Evolutionary conservation across 2,797 vertebrate genomes (phyloP), one percentile per base, ranked within the genome.

Genomic region (Phyllotis vaccarum): DNA sequence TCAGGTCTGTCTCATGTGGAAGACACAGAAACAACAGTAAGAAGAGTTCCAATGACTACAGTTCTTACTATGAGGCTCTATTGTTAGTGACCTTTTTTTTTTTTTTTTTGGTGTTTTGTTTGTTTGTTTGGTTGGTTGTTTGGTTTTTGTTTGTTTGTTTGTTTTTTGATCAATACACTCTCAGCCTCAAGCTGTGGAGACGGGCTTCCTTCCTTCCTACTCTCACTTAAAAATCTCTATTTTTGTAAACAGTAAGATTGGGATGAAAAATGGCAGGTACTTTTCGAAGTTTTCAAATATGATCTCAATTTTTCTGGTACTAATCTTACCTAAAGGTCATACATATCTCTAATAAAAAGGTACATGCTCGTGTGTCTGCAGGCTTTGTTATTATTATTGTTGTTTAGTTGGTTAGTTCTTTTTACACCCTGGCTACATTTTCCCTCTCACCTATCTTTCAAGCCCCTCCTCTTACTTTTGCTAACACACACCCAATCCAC

Each of bases 111-210:
- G n/a, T n/a, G n/a, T n/a, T n/a, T n/a, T n/a, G n/a, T n/a, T n/a
- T n/a, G n/a, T n/a, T n/a, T n/a, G n/a, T n/a, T n/a, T n/a, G n/a
- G n/a, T n/a, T n/a, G n/a, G n/a, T n/a, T n/a, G n/a, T n/a, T n/a
- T n/a, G n/a, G n/a, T n/a, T n/a, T n/a, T n/a, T n/a, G n/a, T n/a
- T n/a, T n/a, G n/a, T n/a, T n/a, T n/a, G n/a, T n/a, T n/a, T n/a
- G n/a, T n/a, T n/a, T n/a, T n/a, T n/a, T n/a, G 40, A 37, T 54
- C 10, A 19, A 31, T 24, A 6, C 0, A n/a, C 6, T 1, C 2
- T 68, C 52, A 8, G 5, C 78, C 66, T 80, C 27, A 54, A 22
- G 6, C 17, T 75, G 54, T 14, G 3, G 3, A 64, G 37, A 16
- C 12, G 60, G 62, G 74, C 37, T 93, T 79, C 43, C 70, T 1